Percentiles rank a stretch among this genome's conserved stretches.
These are phyloP conservation scores for Vidua macroura DNA, from an alignment of 2,113 vertebrate genomes.

Conservation along the genomic window DNA sequence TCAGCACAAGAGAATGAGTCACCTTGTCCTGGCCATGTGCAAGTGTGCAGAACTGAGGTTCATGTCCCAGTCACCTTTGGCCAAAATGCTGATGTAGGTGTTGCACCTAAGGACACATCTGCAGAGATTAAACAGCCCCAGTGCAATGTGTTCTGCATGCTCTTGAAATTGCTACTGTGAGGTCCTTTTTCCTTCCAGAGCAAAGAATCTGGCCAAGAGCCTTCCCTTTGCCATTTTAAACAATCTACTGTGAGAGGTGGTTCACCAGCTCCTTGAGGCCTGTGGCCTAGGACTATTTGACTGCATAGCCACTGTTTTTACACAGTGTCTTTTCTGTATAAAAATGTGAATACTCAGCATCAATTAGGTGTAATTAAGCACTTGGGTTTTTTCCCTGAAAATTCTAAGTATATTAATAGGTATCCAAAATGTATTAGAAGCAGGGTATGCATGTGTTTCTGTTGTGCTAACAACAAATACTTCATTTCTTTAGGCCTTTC, in stretches of 20 bases:
- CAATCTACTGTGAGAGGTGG: not conserved
- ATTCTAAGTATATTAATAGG: not conserved
- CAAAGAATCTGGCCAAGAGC: not conserved
- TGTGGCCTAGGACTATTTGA: not conserved
- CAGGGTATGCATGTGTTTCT: not conserved
- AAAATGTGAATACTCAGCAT: not conserved
- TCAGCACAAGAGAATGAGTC: not conserved
- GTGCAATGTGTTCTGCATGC: not conserved
- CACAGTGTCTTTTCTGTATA: not conserved
- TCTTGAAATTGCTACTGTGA: not conserved
- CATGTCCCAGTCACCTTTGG: not conserved
- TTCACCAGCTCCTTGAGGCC: not conserved
- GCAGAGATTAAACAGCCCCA: not conserved
- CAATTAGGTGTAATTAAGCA: not conserved
- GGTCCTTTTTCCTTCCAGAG: not conserved
- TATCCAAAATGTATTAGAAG: not conserved
- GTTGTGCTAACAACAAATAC: not conserved
- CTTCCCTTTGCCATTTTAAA: not conserved
- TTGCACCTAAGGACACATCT: not conserved
- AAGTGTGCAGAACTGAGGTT: not conserved
- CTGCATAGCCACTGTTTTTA: not conserved
- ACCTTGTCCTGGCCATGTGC: not conserved
- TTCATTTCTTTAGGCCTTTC: not conserved
- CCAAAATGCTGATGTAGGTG: not conserved
- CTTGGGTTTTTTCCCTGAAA: not conserved